These are phyloP conservation scores for Okapia johnstoni DNA, from an alignment of 2,113 vertebrate species.

Conservation along the genomic window DNA sequence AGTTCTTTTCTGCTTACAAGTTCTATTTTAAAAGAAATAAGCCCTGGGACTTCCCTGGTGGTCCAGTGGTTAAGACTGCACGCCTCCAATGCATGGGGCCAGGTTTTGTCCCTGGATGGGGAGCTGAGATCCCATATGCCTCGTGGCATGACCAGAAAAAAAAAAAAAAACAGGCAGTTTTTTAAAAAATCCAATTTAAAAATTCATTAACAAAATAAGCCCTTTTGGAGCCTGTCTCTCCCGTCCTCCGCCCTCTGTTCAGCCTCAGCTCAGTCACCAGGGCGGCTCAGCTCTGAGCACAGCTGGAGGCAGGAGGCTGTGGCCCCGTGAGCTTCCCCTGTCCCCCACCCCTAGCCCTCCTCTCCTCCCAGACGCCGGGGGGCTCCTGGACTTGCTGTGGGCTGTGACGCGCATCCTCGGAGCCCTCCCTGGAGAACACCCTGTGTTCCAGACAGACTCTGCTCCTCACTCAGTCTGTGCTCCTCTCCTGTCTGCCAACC, in stretches of 20 bases:
- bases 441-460: background rate
- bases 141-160: background rate
- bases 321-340: background rate
- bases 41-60: background rate
- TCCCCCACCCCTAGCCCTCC: rapidly evolving
- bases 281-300: background rate
- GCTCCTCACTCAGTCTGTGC: background rate
- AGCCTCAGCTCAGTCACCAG: background rate
- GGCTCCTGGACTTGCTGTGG: background rate
- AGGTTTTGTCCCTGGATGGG: background rate
- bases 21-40: background rate
- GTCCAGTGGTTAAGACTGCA: background rate
- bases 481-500: rapidly evolving
- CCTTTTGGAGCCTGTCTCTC: background rate
- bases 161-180: background rate
- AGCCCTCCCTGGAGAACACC: background rate
- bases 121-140: background rate
- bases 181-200: background rate
- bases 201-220: background rate
- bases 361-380: background rate
- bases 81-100: background rate
- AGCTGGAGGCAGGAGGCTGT: background rate
- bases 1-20: background rate
- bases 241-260: background rate
- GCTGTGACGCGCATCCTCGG: background rate